phyloP scores from a whole-genome alignment of 2,113 vertebrate genomes.

The Entelurus aequoreus region DNA sequence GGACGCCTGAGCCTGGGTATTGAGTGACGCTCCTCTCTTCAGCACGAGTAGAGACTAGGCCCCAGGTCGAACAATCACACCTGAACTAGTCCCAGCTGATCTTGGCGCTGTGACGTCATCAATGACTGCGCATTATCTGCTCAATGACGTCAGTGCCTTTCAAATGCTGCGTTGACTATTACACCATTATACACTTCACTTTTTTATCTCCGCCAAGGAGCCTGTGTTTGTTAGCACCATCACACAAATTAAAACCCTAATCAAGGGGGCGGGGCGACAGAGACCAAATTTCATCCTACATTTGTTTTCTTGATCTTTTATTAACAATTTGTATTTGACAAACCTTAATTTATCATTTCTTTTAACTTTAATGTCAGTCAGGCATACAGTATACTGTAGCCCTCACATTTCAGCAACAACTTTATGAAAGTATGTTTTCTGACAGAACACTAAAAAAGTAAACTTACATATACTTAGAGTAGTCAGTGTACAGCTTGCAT shows the following conservation, averaged over 20 bases:
- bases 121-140: neutral
- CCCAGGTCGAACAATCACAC: neutral
- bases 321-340: too few species aligned
- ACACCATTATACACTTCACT: neutral
- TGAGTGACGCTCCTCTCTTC: neutral
- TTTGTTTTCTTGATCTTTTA: too few species aligned
- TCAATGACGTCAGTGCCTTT: neutral
- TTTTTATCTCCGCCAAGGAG: neutral
- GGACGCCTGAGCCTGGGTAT: neutral
- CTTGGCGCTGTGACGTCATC: neutral
- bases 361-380: too few species aligned
- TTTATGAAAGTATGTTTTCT: too few species aligned
- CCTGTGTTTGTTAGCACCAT: neutral
- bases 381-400: too few species aligned
- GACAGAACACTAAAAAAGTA: too few species aligned
- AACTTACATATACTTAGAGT: too few species aligned
- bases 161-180: constrained; percentile 1
- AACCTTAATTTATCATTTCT: too few species aligned
- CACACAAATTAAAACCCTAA: neutral
- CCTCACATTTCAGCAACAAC: too few species aligned
- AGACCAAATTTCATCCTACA: too few species aligned
- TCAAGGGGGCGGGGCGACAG: too few species aligned
- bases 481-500: too few species aligned
- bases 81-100: neutral
- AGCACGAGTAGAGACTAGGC: neutral